A percentile compares a stretch with the other conserved stretches of the same genome.
Evolutionary conservation across 2,888 invertebrate genomes (phyloP).

Genomic region (Sturmia bella): DNA sequence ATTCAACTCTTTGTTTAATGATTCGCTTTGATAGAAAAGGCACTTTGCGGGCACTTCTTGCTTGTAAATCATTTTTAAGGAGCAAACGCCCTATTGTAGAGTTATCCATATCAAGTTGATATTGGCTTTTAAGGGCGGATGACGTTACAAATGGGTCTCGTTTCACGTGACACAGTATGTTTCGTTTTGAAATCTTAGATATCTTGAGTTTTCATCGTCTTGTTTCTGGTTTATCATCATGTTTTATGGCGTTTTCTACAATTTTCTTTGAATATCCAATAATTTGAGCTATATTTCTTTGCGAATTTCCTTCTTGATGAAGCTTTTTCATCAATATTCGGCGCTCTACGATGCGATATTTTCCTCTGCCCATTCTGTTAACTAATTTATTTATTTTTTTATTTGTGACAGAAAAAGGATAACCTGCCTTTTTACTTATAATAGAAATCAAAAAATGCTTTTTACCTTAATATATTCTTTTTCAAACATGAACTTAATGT

Average conservation of each 20-base stretch:
- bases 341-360: too few relatives aligned
- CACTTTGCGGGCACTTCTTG: not conserved
- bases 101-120: not conserved
- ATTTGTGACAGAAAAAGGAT: too few relatives aligned
- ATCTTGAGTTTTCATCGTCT: too few relatives aligned
- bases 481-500: too few relatives aligned
- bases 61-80: not conserved
- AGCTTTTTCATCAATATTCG: too few relatives aligned
- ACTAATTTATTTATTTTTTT: too few relatives aligned
- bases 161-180: not conserved
- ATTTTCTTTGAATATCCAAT: slow-evolving; percentile 1
- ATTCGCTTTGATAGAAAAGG: not conserved
- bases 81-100: not conserved
- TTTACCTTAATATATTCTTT: too few relatives aligned
- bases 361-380: too few relatives aligned
- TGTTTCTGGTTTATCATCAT: too few relatives aligned
- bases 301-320: not conserved
- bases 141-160: not conserved
- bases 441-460: too few relatives aligned
- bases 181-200: not conserved
- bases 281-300: not conserved
- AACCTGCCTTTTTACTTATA: too few relatives aligned
- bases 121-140: not conserved
- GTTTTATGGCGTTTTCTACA: too few relatives aligned
- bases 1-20: not conserved